Conservation (phyloP, 2,888 invertebrate genomes). For the Microplitis manilae region DNA sequence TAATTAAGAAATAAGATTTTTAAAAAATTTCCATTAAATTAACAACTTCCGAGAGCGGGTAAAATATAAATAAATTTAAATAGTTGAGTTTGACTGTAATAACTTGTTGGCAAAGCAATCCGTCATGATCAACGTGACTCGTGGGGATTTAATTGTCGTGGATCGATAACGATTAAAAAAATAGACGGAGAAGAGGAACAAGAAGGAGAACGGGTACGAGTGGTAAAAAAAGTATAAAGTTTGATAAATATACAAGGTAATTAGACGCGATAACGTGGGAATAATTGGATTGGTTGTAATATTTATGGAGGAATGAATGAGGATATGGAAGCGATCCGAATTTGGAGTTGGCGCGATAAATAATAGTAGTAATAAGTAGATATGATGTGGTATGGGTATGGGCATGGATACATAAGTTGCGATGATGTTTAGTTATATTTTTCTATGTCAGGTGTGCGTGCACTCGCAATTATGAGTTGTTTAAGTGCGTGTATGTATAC, state of each 20-base stretch:
- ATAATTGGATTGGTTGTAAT: no score
- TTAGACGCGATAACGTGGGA: neutral
- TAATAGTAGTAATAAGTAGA: no score
- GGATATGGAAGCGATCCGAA: no score
- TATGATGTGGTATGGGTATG: no score
- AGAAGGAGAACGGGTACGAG: neutral
- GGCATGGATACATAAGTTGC: neutral
- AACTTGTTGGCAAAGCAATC: slow-evolving; percentile 56
- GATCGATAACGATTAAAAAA: slow-evolving; percentile 26
- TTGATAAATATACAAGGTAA: slow-evolving; percentile 4
- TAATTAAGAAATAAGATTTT: slow-evolving; percentile 36
- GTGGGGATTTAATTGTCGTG: slow-evolving; percentile 69
- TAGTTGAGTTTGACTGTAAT: slow-evolving; percentile 28
- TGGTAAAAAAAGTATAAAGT: neutral
- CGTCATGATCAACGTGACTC: slow-evolving; percentile 69
- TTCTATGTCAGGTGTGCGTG: slow-evolving; percentile 37
- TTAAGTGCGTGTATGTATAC: slow-evolving; percentile 54
- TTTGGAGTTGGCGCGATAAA: no score
- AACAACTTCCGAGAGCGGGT: slow-evolving; percentile 38
- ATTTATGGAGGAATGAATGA: no score
- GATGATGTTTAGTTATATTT: slow-evolving; percentile 29
- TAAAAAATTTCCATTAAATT: slow-evolving; percentile 30
- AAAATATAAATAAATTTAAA: slow-evolving; percentile 37
- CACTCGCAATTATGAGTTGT: slow-evolving; percentile 44
- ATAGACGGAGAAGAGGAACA: neutral